Evolutionary conservation across 2,888 invertebrate species (phyloP), one percentile per base, ranked within the genome.

Genomic region (Pomacea canaliculata): DNA sequence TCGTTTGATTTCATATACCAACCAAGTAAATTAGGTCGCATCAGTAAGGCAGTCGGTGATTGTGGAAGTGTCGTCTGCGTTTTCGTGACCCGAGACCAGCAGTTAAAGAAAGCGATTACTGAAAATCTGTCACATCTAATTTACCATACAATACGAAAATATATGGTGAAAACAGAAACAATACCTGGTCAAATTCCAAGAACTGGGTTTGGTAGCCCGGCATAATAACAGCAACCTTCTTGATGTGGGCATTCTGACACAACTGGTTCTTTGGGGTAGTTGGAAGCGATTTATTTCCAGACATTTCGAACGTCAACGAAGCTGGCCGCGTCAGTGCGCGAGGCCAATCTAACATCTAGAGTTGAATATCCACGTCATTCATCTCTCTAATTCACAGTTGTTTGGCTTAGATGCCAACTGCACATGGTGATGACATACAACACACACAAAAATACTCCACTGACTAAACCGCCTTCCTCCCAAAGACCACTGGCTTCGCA

Each of bases 151-250:
- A 56, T 7, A 56, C 16, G 51, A 13, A 37, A 37, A 37, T 37
- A 37, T 37, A 37, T 5, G 4, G 37, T 56, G 10, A 63, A 63
- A 27, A 63, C n/a, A 23, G n/a, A 16, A 63, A 63, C 60, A 9
- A 62, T 70, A 89, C 89, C 86, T 88, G 87, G 80, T 89, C 88
- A 48, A 89, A 82, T 73, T 86, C 85, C 65, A 87, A 79, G 73
- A 89, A 86, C 79, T 87, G 82, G 9, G 89, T 85, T 65, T 85
- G 86, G 68, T 79, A 76, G 23, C 84, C 85, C 4, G 83, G 79
- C 84, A 84, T 85, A 12, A 85, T 86, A 27, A 89, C 85, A 13
- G 89, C 89, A 59, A 89, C 89, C 79, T 88, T 89, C 77, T 86
- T 87, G 65, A 88, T 87, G 76, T 87, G 87, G 56, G 75, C 78